Conservation (phyloP, 2,888 invertebrate species). For the Cantharis rustica region DNA sequence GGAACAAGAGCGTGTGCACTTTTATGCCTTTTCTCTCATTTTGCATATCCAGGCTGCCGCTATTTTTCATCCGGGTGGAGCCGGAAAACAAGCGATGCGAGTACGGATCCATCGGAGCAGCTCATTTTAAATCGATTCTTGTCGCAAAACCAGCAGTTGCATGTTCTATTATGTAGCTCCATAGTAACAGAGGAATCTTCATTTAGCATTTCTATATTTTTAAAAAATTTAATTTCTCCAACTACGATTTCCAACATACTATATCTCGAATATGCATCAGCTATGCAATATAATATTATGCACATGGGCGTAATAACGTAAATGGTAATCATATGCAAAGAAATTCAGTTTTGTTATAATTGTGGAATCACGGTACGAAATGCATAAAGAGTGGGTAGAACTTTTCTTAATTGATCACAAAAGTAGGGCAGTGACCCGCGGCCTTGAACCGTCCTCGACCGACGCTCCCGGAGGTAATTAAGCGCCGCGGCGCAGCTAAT, state of each 20-base stretch:
- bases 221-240: constrained; percentile 27
- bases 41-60: constrained; percentile 50
- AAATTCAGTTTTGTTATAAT: neutral
- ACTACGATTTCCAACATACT: neutral
- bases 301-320: neutral
- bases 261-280: neutral
- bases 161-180: constrained; percentile 51
- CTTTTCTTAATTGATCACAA: constrained; percentile 38
- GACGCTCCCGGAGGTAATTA: constrained; percentile 55
- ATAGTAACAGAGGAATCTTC: constrained; percentile 52
- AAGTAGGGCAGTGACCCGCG: constrained; percentile 50
- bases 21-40: constrained; percentile 53
- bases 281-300: neutral
- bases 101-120: constrained; percentile 27
- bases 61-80: constrained; percentile 57
- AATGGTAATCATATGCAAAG: neutral
- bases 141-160: constrained; percentile 34
- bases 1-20: constrained; percentile 50
- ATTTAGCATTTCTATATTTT: constrained; percentile 50
- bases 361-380: neutral
- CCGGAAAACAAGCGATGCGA: constrained; percentile 43
- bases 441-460: constrained; percentile 51
- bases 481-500: constrained; percentile 54
- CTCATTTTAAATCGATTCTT: constrained; percentile 45
- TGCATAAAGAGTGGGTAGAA: neutral